Evolutionary conservation across 2,797 vertebrate species (phyloP), one percentile per base, ranked within the genome.

Genomic region (Coregonus sp.): DNA sequence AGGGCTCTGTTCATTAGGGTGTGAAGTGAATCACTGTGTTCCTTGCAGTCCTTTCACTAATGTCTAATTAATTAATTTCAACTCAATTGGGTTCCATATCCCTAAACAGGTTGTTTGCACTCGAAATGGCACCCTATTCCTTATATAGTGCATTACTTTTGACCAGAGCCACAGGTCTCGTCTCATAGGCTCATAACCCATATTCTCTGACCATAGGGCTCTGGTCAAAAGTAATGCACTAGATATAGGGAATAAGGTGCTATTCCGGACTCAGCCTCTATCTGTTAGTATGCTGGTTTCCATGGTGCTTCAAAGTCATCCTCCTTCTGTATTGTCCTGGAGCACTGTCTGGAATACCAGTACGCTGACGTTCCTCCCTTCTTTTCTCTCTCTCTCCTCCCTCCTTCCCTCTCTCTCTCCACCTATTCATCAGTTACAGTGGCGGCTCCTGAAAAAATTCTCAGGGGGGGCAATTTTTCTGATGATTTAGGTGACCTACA

Each of bases 41-140:
- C 68, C 73, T 88, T 85, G 86, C 80, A 4, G 40, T 47, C 40
- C 81, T 83, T 80, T 86, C 79, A 86, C 7, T 40, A 9, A 40
- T 11, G 40, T 85, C 86, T 90, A 87, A 89, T 87, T 50, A 52
- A 86, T 82, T 74, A 72, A 88, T 87, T 76, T 86, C 76, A 78
- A 67, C 85, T 74, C 82, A 76, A n/a, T 76, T 74, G 86, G 86
- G 84, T 71, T 80, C 86, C 85, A 73, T 65, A 47, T 89, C 83
- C 79, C 63, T 72, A 67, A 40, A 40, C 40, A 11, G 40, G 72
- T 75, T 80, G 79, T 76, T 73, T 68, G 14, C 54, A 72, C 78
- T 73, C 81, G 14, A 78, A 76, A 74, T 78, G 80, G 74, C 78
- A 82, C 81, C 87, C 90, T 47, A 47, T 47, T 47, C 40, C 91